phyloP scores from a whole-genome alignment of 2,113 vertebrate genomes.

The Thryonomys swinderianus region DNA sequence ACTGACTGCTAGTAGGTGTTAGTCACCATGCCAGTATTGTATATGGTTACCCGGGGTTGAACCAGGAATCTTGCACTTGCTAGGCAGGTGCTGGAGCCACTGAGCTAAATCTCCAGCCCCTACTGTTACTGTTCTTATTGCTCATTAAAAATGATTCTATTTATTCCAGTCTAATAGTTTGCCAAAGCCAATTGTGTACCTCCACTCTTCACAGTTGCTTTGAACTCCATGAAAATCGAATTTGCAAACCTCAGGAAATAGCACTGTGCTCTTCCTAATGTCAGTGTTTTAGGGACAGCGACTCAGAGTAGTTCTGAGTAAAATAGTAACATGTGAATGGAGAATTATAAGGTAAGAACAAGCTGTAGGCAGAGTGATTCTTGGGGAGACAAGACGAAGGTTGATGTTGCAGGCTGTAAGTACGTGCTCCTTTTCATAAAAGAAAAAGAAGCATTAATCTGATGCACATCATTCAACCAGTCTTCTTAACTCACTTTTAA shows the following conservation, averaged over 20 bases:
- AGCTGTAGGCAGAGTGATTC: background rate
- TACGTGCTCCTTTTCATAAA: background rate
- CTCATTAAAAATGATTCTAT: background rate
- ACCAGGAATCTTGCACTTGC: no score
- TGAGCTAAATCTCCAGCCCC: no score
- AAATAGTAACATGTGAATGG: no score
- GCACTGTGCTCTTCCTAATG: background rate
- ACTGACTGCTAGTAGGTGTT: no score
- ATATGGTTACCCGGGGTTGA: no score
- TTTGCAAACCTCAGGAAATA: background rate
- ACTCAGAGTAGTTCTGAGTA: background rate
- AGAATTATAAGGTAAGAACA: background rate
- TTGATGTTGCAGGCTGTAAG: background rate
- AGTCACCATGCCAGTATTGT: no score
- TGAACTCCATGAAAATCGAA: background rate
- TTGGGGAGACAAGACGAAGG: background rate
- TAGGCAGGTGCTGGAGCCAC: no score
- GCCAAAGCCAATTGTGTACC: background rate
- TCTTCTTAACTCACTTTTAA: background rate
- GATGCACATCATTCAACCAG: background rate
- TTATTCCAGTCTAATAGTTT: background rate
- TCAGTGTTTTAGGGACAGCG: background rate
- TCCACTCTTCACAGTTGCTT: background rate
- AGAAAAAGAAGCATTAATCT: conserved; percentile 37
- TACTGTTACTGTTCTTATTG: no score